Conservation (phyloP, 1,140 invertebrate genomes). For the Saccostrea cuccullata region DNA sequence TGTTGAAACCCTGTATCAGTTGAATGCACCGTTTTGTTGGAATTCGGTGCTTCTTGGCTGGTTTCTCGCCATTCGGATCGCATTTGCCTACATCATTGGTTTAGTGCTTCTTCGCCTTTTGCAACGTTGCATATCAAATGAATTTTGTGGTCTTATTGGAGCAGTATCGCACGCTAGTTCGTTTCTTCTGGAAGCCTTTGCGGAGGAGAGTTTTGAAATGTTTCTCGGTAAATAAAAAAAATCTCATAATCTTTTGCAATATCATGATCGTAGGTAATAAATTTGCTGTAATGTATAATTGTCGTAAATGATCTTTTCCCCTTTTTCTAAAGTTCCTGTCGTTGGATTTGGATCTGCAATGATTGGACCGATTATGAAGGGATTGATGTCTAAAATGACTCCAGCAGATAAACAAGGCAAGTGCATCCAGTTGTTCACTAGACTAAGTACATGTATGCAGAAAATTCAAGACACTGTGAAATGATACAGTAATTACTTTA, state of each 20-base stretch:
- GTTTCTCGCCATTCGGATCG: constrained; percentile 4
- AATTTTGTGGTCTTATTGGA: neutral
- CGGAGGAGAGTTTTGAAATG: neutral
- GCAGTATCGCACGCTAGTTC: neutral
- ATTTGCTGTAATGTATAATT: no score
- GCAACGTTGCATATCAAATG: neutral
- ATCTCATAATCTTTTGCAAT: no score
- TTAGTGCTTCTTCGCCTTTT: neutral
- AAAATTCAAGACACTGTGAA: no score
- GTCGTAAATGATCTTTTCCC: neutral
- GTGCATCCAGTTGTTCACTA: no score
- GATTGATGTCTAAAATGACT: constrained; percentile 50
- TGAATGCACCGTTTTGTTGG: constrained; percentile 56
- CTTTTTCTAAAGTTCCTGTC: constrained; percentile 41
- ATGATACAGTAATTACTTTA: no score
- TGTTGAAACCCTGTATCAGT: constrained; percentile 47
- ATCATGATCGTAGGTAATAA: no score
- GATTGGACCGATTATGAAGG: constrained; percentile 32
- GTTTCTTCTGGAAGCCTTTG: constrained; percentile 24
- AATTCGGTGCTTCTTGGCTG: constrained; percentile 49
- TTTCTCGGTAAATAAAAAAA: constrained; percentile 29
- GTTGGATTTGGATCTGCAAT: constrained; percentile 39
- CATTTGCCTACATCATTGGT: neutral
- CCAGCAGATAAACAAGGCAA: constrained; percentile 53
- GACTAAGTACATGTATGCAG: no score